Percentiles rank a stretch among this genome's conserved stretches.
Evolutionary conservation across 1,140 invertebrate genomes (phyloP).

Genomic region (Caerostris extrusa): DNA sequence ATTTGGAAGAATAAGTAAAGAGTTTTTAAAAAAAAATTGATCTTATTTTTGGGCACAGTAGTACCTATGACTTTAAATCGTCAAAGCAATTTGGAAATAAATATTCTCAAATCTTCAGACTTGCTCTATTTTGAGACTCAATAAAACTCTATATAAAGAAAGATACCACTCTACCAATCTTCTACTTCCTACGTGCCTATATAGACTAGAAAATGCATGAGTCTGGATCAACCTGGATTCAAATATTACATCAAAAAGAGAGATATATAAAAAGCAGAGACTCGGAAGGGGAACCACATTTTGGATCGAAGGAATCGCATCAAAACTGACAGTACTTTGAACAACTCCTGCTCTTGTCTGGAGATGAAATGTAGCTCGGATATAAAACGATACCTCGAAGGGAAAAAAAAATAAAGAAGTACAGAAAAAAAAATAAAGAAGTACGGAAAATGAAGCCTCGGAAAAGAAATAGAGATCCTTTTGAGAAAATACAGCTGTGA

Average conservation of each 20-base stretch:
- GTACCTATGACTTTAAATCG: no score
- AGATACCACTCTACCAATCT: no score
- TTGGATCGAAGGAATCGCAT: not conserved
- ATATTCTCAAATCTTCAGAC: no score
- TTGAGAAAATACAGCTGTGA: conserved; percentile 8
- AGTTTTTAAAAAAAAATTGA: no score
- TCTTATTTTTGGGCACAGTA: no score
- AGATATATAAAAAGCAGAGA: not conserved
- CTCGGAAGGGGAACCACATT: not conserved
- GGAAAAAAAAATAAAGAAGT: not conserved
- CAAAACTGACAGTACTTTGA: conserved; percentile 16
- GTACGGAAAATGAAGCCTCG: not conserved
- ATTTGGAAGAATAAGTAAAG: no score
- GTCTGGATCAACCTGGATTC: not conserved
- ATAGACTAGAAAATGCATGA: no score
- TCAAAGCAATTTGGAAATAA: no score
- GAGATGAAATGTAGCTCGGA: not conserved
- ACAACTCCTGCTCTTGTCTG: not conserved
- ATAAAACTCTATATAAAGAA: no score
- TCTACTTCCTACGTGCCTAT: no score
- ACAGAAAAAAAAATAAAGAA: not conserved
- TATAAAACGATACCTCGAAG: not conserved
- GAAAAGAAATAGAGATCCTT: not conserved
- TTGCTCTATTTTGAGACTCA: no score
- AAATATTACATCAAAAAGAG: not conserved